Percentiles rank a stretch among this genome's conserved stretches.
These are phyloP conservation scores for Odontothrips loti DNA, from an alignment of 2,888 invertebrate genomes.

Conservation along the genomic window DNA sequence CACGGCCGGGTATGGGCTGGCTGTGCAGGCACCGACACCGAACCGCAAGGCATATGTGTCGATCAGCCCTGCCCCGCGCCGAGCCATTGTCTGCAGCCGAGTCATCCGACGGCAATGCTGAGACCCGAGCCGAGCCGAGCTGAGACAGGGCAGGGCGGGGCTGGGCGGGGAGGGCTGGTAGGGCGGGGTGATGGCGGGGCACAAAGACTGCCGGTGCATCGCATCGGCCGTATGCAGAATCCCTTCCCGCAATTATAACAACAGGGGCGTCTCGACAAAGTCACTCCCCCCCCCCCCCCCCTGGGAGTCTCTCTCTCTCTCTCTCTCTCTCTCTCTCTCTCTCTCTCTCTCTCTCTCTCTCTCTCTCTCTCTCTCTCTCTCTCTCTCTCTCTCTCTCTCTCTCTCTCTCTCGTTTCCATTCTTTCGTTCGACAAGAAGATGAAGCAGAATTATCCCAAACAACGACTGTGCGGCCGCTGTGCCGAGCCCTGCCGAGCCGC, in stretches of 20 bases:
- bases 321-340: not conserved
- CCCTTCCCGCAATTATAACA: not conserved
- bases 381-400: not conserved
- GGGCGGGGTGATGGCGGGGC: too few relatives aligned
- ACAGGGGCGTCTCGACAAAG: not conserved
- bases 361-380: not conserved
- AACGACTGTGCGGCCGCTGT: not conserved
- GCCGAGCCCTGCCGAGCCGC: not conserved
- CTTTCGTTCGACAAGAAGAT: slow-evolving; percentile 9
- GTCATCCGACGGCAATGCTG: too few relatives aligned
- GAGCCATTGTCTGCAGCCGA: too few relatives aligned
- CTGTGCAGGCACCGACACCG: too few relatives aligned
- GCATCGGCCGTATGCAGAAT: too few relatives aligned
- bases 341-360: not conserved
- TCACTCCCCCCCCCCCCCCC: not conserved
- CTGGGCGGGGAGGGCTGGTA: too few relatives aligned
- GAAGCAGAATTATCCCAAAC: slow-evolving; percentile 14
- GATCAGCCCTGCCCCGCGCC: too few relatives aligned
- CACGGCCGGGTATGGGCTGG: too few relatives aligned
- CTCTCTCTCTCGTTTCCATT: not conserved
- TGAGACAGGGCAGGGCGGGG: too few relatives aligned
- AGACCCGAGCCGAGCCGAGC: too few relatives aligned
- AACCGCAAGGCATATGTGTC: too few relatives aligned
- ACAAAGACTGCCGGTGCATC: too few relatives aligned
- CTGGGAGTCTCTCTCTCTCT: not conserved